Conservation (phyloP, 2,888 invertebrate species). For the Sesamia inferens region DNA sequence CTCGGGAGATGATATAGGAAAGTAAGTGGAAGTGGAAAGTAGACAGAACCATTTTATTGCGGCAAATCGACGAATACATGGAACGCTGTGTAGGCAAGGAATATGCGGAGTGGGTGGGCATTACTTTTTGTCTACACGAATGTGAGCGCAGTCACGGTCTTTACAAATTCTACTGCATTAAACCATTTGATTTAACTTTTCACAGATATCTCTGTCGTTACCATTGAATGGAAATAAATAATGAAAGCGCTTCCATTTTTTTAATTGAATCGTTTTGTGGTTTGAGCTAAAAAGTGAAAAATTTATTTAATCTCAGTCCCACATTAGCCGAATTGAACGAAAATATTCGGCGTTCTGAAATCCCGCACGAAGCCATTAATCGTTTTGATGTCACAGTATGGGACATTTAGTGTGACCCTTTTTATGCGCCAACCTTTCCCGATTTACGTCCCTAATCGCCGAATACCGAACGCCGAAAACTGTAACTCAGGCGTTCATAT, state of each 20-base stretch:
- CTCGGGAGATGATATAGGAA: constrained; percentile 31
- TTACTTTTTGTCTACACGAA: constrained; percentile 43
- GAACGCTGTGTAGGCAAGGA: constrained; percentile 58
- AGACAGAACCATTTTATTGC: constrained; percentile 50
- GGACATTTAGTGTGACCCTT: constrained; percentile 90
- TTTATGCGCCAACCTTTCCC: constrained; percentile 82
- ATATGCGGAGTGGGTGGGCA: constrained; percentile 38
- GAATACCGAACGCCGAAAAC: constrained; percentile 77
- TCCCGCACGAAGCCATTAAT: constrained; percentile 85
- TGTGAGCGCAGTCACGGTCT: constrained; percentile 35
- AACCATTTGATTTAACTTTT: constrained; percentile 56
- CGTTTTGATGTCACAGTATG: constrained; percentile 89
- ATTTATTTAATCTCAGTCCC: constrained; percentile 78
- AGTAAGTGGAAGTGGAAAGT: constrained; percentile 36
- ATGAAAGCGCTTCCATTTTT: constrained; percentile 60
- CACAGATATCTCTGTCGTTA: constrained; percentile 60
- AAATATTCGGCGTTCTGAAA: constrained; percentile 84
- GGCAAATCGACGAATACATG: constrained; percentile 52
- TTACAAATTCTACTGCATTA: constrained; percentile 56
- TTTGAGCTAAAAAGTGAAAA: constrained; percentile 72
- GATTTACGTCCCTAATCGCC: constrained; percentile 84
- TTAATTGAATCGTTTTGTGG: constrained; percentile 66
- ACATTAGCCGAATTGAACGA: constrained; percentile 84
- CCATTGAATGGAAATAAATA: constrained; percentile 63
- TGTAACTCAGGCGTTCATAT: constrained; percentile 76